Base-by-base conservation (phyloP, 2,797 vertebrate genomes). In the Carduelis carduelis region DNA sequence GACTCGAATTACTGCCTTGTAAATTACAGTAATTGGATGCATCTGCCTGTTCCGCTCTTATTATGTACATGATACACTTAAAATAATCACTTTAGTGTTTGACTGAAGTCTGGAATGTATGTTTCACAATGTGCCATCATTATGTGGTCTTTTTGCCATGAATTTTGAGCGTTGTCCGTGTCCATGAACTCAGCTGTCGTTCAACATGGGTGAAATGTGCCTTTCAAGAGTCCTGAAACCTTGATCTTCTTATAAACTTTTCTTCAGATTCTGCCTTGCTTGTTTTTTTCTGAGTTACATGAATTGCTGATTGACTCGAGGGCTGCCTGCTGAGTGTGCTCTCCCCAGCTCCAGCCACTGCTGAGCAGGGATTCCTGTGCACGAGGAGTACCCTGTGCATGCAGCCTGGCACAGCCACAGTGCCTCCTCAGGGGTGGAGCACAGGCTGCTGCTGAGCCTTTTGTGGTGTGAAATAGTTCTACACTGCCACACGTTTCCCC, bases 181-280 rank as follows among this genome's bases (percentile, higher is more conserved):
- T 94, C 90, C 75, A 74, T 79, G 84, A 82, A 57, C 63, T 83
- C 64, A 63, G 3, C 18, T 87, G 83, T 94, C 12, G 28, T 92
- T 95, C 76, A 84, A 9, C 77, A 47, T 64, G 86, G 65, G 90
- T 95, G 82, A 96, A 94, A 96, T 71, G 92, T 97, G 96, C 96
- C 94, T 96, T 96, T 94, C 77, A 74, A 65, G n/a, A 66, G 53
- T 44, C 64, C 89, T 90, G 79, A 63, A 83, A 92, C 79, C 70
- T 93, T 55, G 89, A 69, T 90, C 91, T 95, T 97, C 94, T 78
- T 91, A 90, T 96, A 97, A 97, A 96, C 28, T 95, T 95, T 95
- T 89, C 76, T 94, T 87, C 86, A 76, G 61, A 87, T 68, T 92
- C 69, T 94, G 85, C 77, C 65, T 75, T 3, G 53, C 6, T 35